Base-by-base conservation (phyloP, 2,888 invertebrate species). In the Vandiemenella viatica region DNA sequence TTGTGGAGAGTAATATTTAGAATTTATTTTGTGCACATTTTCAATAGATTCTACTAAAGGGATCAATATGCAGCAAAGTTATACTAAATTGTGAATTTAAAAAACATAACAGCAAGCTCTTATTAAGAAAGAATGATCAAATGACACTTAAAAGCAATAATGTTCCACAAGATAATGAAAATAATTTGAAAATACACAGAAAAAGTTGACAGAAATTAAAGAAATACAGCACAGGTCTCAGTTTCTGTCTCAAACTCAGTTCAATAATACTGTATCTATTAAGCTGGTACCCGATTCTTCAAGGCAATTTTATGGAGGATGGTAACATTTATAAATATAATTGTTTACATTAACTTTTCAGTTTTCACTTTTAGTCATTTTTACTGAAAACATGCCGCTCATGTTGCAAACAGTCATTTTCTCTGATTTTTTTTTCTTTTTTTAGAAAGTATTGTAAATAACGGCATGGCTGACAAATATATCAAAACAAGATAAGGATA, bases 111-210 rank as follows among this genome's bases (percentile, higher is more conserved):
- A 43, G 46, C 46, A 43, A 46, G 46, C 46, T 50, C 46, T 45
- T 45, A 13, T 43, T 43, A n/a, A 44, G 26, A 48, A 48, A 37
- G 43, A 48, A 43, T 37, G 44, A 49, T 40, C 44, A 49, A 49
- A 49, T 49, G 43, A 49, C 49, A 49, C 45, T 37, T 20, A 49
- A 17, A 49, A 49, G 49, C 49, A 49, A 22, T 45, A 17, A 42
- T 38, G 37, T 45, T 49, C 40, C 22, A 42, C 43, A 37, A 49
- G 37, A 43, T 38, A 46, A 42, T 15, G 37, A 37, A 42, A 47
- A 32, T 13, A 40, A 16, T 32, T 42, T 42, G 19, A 42, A 42
- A 42, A 42, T 42, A n/a, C 19, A 21, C 19, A 42, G 42, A 42
- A 15, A 42, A 42, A 21, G 16, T 17, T 18, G 17, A 38, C 17